Base-by-base conservation (phyloP, 2,888 invertebrate genomes). In the Lycocerus yunnanus region DNA sequence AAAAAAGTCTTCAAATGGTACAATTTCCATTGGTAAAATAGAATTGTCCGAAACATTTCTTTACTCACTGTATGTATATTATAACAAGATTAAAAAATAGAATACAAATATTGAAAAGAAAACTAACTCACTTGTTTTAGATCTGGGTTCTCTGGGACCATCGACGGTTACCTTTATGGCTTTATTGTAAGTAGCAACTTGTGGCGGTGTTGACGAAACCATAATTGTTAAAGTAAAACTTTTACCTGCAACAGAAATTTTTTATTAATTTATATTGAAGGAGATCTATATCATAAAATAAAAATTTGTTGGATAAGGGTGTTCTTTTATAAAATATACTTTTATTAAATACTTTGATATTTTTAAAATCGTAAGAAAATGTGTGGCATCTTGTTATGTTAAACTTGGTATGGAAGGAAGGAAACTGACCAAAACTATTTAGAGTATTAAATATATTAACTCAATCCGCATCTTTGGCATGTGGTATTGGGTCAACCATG, bases 91-190 rank as follows among this genome's bases (percentile, higher is more conserved):
- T n/a, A n/a, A n/a, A n/a, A n/a, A n/a, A n/a, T n/a, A n/a, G n/a
- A n/a, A n/a, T n/a, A 1, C 61, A 15, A n/a, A 66, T 11, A 20
- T 43, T 13, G 9, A 11, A 4, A 18, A 16, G 27, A 18, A 15
- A 13, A 10, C 9, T 66, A 88, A 90, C 94, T 93, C 91, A 95
- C 94, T 95, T 89, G 95, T 95, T 90, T 97, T 97, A 81, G 96
- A 96, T 84, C 97, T 90, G 6, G 98, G 97, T 87, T 98, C 98
- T 83, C 98, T 88, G 10, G 98, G 98, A 80, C 98, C 98, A 87
- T 98, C 98, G 71, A 98, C 98, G 16, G 98, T 98, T 81, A 98
- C 97, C 89, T 98, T 98, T 88, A 98, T 98, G 78, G 97, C 97
- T 87, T 97, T 97, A 86, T 94, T 94, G 89, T 98, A 98, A 14